phyloP scores from a whole-genome alignment of 2,797 vertebrate species.

The Microctenopoma lineatum region DNA sequence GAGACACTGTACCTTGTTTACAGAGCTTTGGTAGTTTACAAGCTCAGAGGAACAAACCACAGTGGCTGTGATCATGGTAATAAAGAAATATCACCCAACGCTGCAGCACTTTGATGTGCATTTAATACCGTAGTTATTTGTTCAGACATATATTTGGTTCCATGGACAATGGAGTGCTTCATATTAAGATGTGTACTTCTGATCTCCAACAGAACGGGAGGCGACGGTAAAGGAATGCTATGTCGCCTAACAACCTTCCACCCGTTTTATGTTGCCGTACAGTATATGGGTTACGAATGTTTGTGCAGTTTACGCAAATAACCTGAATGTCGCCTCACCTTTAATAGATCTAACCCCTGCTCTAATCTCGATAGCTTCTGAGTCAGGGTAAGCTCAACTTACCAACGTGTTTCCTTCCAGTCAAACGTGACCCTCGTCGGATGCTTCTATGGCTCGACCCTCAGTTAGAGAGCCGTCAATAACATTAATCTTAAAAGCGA shows the following conservation, averaged over 20 bases:
- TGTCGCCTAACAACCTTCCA: neutral
- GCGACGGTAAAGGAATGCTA: neutral
- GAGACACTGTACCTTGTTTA: conserved; percentile 31
- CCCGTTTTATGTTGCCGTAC: neutral
- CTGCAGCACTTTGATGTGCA: conserved; percentile 11
- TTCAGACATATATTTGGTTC: neutral
- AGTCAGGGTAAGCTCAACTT: neutral
- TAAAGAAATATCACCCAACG: conserved; percentile 20
- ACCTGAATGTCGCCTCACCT: neutral
- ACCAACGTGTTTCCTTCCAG: neutral
- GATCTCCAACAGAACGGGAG: neutral
- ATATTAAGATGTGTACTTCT: neutral
- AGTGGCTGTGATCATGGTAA: conserved; percentile 1
- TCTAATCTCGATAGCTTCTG: neutral
- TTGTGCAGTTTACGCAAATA: neutral
- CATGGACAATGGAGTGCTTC: neutral
- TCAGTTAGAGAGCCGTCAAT: conserved; percentile 16
- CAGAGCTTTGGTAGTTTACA: conserved; percentile 31
- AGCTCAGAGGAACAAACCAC: conserved; percentile 23
- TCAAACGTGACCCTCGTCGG: neutral
- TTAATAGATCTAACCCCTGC: neutral
- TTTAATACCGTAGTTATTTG: conserved; percentile 4
- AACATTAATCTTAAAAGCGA: conserved; percentile 14
- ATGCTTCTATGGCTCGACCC: neutral
- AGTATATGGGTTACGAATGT: too few species aligned